phyloP scores from a whole-genome alignment of 2,888 invertebrate species.

The Bedellia somnulentella region DNA sequence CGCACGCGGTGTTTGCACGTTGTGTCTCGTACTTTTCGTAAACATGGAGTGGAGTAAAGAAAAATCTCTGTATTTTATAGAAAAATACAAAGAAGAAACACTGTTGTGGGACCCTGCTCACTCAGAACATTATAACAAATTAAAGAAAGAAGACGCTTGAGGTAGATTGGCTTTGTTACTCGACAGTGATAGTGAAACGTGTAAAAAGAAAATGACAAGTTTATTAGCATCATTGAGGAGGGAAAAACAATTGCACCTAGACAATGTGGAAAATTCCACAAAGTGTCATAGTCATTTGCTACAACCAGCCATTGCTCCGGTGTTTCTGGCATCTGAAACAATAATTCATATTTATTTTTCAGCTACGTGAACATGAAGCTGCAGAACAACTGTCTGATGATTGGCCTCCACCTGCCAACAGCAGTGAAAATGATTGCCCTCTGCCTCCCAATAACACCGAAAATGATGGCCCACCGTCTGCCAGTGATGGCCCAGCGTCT shows the following conservation, averaged over 20 bases:
- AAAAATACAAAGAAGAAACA: slow-evolving; percentile 13
- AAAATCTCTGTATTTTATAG: slow-evolving; percentile 13
- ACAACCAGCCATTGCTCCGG: slow-evolving; percentile 5
- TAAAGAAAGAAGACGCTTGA: slow-evolving; percentile 15
- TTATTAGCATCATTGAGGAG: slow-evolving; percentile 12
- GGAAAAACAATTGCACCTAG: slow-evolving; percentile 12
- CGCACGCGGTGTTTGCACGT: too few species aligned
- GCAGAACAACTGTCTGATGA: slow-evolving; percentile 4
- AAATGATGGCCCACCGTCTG: slow-evolving; percentile 6
- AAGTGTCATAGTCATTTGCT: slow-evolving; percentile 10
- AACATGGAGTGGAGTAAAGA: too few species aligned
- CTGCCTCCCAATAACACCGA: slow-evolving; percentile 1
- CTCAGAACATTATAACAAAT: slow-evolving; percentile 13
- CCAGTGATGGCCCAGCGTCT: background rate
- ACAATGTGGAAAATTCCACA: too few species aligned
- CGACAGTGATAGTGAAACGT: slow-evolving; percentile 8
- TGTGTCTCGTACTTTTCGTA: too few species aligned
- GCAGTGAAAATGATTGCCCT: slow-evolving; percentile 3
- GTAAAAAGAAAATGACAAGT: slow-evolving; percentile 13
- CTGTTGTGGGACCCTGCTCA: slow-evolving; percentile 13
- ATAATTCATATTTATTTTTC: slow-evolving; percentile 7
- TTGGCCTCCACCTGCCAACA: slow-evolving; percentile 2
- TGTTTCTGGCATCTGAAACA: slow-evolving; percentile 9
- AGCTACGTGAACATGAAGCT: slow-evolving; percentile 7
- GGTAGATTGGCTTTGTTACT: slow-evolving; percentile 11